Conservation (phyloP, 2,888 invertebrate species). For the Leptopilina drosophilae region DNA sequence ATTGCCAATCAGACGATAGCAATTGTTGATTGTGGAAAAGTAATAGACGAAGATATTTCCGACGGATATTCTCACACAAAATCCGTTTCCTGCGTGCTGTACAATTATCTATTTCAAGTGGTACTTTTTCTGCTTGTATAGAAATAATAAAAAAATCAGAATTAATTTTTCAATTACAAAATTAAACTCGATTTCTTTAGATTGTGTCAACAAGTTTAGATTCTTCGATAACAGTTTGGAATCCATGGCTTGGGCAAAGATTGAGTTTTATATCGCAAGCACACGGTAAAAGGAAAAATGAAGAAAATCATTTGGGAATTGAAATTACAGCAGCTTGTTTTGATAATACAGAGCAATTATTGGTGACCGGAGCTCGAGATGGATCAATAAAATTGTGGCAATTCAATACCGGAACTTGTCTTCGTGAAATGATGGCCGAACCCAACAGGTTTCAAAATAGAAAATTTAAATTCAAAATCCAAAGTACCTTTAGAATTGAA, state of each 20-base stretch:
- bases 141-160: too few species aligned
- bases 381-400: conserved; percentile 91
- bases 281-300: conserved; percentile 83
- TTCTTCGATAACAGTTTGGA: conserved; percentile 90
- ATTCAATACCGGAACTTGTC: conserved; percentile 87
- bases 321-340: conserved; percentile 89
- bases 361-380: conserved; percentile 88
- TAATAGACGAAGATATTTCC: conserved; percentile 83
- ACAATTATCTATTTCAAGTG: conserved; percentile 86
- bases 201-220: conserved; percentile 88
- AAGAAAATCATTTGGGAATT: conserved; percentile 81
- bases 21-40: conserved; percentile 82
- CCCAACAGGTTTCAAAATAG: conserved; percentile 79
- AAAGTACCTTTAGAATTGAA: neutral
- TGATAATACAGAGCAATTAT: conserved; percentile 85
- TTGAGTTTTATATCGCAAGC: conserved; percentile 84
- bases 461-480: neutral
- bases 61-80: conserved; percentile 85
- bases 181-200: conserved; percentile 58
- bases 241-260: conserved; percentile 85
- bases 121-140: conserved; percentile 59
- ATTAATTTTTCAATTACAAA: neutral
- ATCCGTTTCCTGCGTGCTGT: conserved; percentile 85
- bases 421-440: conserved; percentile 83
- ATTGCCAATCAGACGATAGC: conserved; percentile 84